phyloP scores from a whole-genome alignment of 1,140 invertebrate genomes.

The Melanaphis sacchari region DNA sequence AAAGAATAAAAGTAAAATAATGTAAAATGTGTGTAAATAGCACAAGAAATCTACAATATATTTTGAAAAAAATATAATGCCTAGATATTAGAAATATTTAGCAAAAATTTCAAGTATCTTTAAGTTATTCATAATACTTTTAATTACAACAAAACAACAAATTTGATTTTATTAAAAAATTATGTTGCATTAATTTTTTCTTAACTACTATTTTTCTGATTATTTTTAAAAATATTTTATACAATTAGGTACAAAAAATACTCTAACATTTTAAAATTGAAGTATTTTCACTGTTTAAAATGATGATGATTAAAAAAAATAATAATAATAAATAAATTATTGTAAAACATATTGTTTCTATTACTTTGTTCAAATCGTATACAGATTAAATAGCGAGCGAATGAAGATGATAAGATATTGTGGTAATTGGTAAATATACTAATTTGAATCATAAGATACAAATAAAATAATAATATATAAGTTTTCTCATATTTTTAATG shows the following conservation, averaged over 20 bases:
- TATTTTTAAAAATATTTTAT: background rate
- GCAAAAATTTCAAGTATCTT: too few species aligned
- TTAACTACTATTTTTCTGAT: background rate
- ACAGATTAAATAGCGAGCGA: rapidly evolving
- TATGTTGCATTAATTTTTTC: too few species aligned
- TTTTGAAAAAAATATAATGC: too few species aligned
- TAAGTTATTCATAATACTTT: too few species aligned
- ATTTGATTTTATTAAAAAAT: too few species aligned
- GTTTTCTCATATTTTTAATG: background rate
- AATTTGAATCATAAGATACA: background rate
- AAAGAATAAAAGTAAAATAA: too few species aligned
- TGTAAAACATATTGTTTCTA: background rate
- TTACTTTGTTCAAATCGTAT: background rate
- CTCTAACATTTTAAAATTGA: background rate
- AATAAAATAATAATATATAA: background rate
- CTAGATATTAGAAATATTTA: too few species aligned
- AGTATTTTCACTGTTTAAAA: background rate
- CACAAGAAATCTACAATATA: too few species aligned
- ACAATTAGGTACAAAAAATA: too few species aligned
- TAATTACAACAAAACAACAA: too few species aligned
- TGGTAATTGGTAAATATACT: too few species aligned
- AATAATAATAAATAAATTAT: background rate
- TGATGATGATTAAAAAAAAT: background rate
- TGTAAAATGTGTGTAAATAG: too few species aligned
- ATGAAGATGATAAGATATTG: background rate